Percentiles rank a stretch among this genome's conserved stretches.
Evolutionary conservation across 53 echinoderm and acorn worm species (phyloP).

Genomic region (Astropecten irregularis): DNA sequence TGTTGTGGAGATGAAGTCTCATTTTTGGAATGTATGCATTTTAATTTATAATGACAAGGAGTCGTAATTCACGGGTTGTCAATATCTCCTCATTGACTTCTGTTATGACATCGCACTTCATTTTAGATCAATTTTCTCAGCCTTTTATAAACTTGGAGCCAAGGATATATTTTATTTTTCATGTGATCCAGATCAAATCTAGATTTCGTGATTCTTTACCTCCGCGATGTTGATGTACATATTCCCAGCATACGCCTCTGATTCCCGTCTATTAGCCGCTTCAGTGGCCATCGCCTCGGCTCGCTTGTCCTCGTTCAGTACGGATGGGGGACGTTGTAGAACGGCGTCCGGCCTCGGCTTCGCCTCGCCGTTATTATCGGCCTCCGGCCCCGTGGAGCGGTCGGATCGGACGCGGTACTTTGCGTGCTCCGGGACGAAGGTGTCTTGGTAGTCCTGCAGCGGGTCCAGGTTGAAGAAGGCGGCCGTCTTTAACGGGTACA

Average conservation of each 20-base stretch:
- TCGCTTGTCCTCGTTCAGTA: conserved; percentile 46
- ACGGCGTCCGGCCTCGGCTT: neutral
- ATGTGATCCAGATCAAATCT: no score
- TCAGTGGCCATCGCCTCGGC: neutral
- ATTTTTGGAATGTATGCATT: no score
- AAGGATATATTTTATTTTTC: no score
- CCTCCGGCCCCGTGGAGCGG: neutral
- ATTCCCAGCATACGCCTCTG: conserved; percentile 20
- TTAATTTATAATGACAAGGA: no score
- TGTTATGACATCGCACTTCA: no score
- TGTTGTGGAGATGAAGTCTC: no score
- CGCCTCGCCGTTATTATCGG: neutral
- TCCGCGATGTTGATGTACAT: conserved; percentile 23
- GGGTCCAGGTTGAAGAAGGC: conserved; percentile 69
- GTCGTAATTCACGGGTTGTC: no score
- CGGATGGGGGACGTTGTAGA: conserved; percentile 20
- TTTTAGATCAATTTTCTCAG: no score
- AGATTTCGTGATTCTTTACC: no score
- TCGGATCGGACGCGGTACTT: neutral
- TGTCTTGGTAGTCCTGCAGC: conserved; percentile 61
- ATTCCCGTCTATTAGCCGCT: neutral
- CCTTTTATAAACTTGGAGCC: no score
- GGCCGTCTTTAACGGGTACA: conserved; percentile 48
- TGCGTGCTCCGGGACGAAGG: neutral
- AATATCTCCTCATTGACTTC: no score